Conservation (phyloP, 2,113 vertebrate species). For the Lanius collurio region DNA sequence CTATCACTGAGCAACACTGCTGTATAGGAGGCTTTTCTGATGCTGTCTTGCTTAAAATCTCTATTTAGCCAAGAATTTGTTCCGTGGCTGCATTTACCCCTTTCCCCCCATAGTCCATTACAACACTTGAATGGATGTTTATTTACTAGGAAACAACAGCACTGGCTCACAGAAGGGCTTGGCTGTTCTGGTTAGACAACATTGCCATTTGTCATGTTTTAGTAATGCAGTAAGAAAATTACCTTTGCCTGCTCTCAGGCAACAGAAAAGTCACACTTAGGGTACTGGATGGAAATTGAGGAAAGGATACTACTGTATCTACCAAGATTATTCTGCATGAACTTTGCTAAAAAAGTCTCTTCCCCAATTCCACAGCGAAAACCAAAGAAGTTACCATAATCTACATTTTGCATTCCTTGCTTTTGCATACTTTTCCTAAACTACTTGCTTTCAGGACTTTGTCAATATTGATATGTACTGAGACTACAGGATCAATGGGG, state of each 20-base stretch:
- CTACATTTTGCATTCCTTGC: not conserved
- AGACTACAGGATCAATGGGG: not conserved
- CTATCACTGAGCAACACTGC: not conserved
- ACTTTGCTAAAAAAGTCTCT: not conserved
- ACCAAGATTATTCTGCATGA: not conserved
- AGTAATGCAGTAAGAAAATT: not conserved
- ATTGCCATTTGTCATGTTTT: not conserved
- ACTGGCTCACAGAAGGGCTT: not conserved
- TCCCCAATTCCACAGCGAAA: not conserved
- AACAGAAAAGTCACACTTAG: not conserved
- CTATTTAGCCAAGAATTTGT: not conserved
- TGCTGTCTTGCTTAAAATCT: not conserved
- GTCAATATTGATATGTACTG: not conserved
- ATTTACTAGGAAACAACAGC: not conserved
- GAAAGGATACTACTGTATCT: not conserved
- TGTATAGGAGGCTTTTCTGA: not conserved
- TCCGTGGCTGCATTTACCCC: not conserved
- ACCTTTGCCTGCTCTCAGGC: not conserved
- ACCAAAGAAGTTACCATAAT: not conserved
- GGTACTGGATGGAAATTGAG: not conserved
- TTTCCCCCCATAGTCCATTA: not conserved
- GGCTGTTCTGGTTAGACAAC: not conserved
- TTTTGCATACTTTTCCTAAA: not conserved
- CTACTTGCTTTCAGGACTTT: not conserved
- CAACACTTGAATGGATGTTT: not conserved